Base-by-base conservation (phyloP, 2,888 invertebrate species). In the Epinotia nisella region DNA sequence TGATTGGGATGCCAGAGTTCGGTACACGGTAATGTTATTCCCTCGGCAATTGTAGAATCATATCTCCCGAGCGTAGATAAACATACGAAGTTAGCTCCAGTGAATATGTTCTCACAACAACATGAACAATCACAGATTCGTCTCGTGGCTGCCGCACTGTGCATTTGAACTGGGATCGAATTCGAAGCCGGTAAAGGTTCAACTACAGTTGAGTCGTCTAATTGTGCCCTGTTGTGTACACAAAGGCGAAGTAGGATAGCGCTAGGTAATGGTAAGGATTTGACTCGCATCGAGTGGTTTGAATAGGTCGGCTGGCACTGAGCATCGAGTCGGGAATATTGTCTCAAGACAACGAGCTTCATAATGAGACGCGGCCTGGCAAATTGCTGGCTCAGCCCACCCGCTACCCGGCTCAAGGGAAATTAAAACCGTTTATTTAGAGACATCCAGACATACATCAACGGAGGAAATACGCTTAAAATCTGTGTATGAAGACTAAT, bases 361-460 rank as follows among this genome's bases (percentile, higher is more conserved):
- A 82, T 88, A 86, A 89, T 86, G 85, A 88, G 85, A 83, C 82
- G 80, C 74, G 79, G 80, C 78, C 76, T 78, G 77, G 82, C 84
- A 84, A 87, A 87, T 85, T 85, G 85, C 84, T 77, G 80, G 79
- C 81, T 80, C 82, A 81, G 81, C 80, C 78, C 77, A 76, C 78
- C 75, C 80, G 69, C 70, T 64, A 41, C 51, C 76, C 74, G 82
- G 80, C 90, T 86, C 89, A 66, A 74, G 89, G 90, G 87, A 90
- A 90, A 90, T 90, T 87, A 88, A 85, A 86, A 84, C 81, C 81
- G 83, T 86, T 87, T 88, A 86, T 88, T 85, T 84, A 84, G 81
- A 85, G 76, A 80, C 79, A 79, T 76, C 75, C 78, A 81, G 78
- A 78, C 80, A 83, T 83, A 81, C 78, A 80, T 81, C 81, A 82